Conservation (phyloP, 2,113 vertebrate genomes). For the Eira barbara region DNA sequence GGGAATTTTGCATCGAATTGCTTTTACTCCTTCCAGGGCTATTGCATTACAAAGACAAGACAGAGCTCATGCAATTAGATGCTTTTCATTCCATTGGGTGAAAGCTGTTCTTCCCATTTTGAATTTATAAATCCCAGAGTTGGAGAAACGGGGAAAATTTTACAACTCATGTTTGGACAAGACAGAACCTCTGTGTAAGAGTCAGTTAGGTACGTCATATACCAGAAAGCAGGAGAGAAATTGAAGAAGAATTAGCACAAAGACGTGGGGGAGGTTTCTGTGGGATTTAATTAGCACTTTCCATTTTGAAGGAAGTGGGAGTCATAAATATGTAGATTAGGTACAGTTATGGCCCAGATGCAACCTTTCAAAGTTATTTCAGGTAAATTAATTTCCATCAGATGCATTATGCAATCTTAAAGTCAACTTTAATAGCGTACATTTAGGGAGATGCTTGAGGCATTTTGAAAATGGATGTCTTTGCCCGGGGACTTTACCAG, state of each 20-base stretch:
- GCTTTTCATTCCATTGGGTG: neutral
- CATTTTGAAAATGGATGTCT: neutral
- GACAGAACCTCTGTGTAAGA: neutral
- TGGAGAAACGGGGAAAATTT: neutral
- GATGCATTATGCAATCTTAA: neutral
- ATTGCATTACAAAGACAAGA: neutral
- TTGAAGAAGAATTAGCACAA: neutral
- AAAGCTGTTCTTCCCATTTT: neutral
- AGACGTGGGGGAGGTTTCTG: neutral
- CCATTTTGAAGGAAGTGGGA: neutral
- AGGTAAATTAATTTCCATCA: neutral
- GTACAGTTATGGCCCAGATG: neutral
- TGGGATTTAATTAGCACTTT: conserved; percentile 19
- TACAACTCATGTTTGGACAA: neutral
- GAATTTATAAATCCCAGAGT: neutral
- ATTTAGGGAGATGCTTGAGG: neutral
- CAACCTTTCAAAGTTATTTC: conserved; percentile 21
- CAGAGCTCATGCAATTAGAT: neutral
- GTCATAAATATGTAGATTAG: neutral
- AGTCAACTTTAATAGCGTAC: neutral
- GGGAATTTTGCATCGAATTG: neutral
- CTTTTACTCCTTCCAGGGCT: conserved; percentile 2
- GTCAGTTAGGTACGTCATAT: neutral
- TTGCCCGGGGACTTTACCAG: neutral
- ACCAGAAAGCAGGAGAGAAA: neutral